Percentiles rank a stretch among this genome's conserved stretches.
Evolutionary conservation across 2,113 vertebrate genomes (phyloP).

Genomic region (Carassius auratus): DNA sequence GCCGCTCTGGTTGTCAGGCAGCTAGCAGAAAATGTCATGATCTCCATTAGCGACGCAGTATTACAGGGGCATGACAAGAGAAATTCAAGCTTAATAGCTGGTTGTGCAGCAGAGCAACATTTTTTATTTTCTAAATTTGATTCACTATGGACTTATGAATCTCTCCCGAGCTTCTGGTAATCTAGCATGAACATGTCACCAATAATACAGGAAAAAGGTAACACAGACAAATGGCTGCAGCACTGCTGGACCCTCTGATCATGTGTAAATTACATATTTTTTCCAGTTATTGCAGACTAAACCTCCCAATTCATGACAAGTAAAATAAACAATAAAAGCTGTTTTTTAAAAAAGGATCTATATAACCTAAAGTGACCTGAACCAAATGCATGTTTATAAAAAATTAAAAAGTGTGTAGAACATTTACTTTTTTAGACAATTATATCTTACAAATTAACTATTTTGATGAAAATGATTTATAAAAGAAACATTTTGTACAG

Average conservation of each 20-base stretch:
- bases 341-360: background rate
- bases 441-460: background rate
- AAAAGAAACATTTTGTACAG: too few species aligned
- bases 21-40: slow-evolving; percentile 31
- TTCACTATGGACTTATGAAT: background rate
- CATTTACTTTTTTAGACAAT: background rate
- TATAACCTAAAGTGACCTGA: too few species aligned
- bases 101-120: slow-evolving; percentile 5
- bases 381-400: background rate
- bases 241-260: background rate
- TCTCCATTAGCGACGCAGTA: slow-evolving; percentile 33
- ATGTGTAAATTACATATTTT: background rate
- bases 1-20: slow-evolving; percentile 3
- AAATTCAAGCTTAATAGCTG: slow-evolving; percentile 15
- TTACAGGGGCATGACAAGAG: slow-evolving; percentile 19
- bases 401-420: background rate
- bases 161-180: slow-evolving; percentile 3
- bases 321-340: background rate
- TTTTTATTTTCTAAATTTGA: background rate
- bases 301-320: background rate
- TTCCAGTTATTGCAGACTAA: slow-evolving; percentile 7
- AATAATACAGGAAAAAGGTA: background rate
- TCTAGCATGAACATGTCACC: background rate
- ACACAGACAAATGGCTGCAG: slow-evolving; percentile 4
- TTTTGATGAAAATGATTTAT: background rate